phyloP scores from a whole-genome alignment of 2,797 vertebrate genomes.

The Cryptoblepharus egeriae region DNA sequence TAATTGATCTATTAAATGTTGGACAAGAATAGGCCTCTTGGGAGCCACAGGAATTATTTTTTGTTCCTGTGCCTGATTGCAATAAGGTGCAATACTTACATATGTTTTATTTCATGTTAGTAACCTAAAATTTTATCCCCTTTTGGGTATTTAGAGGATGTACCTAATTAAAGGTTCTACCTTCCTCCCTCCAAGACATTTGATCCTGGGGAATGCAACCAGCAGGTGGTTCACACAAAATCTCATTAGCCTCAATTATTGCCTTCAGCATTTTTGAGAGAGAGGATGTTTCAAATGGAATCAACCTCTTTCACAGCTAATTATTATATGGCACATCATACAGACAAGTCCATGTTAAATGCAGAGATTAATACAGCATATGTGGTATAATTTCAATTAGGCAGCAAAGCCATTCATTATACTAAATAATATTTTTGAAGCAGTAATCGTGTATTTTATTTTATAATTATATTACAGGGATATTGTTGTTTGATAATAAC shows the following conservation, averaged over 20 bases:
- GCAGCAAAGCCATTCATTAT: background rate
- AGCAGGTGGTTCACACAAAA: constrained; percentile 42
- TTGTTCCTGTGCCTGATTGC: background rate
- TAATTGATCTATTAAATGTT: background rate
- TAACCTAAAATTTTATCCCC: background rate
- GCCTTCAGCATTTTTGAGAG: constrained; percentile 38
- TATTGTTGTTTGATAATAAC: constrained; percentile 9
- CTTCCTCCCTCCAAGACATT: constrained; percentile 6
- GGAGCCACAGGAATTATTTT: background rate
- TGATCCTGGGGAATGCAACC: constrained; percentile 32
- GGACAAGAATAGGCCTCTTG: background rate
- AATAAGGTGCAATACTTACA: background rate
- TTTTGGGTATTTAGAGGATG: constrained; percentile 15
- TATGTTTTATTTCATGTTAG: background rate
- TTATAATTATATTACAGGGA: constrained; percentile 1
- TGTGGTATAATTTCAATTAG: constrained; percentile 10
- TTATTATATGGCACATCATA: constrained; percentile 34
- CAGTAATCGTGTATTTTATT: constrained; percentile 1
- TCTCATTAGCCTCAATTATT: constrained; percentile 14
- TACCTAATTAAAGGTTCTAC: constrained; percentile 27
- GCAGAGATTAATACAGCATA: background rate
- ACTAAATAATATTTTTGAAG: constrained; percentile 11
- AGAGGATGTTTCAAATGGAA: constrained; percentile 32
- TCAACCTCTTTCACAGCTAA: constrained; percentile 37
- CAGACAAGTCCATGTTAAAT: constrained; percentile 20